Percentiles rank a stretch among this genome's conserved stretches.
phyloP scores from a whole-genome alignment of 2,888 invertebrate genomes.

The Cheilosia urbana region DNA sequence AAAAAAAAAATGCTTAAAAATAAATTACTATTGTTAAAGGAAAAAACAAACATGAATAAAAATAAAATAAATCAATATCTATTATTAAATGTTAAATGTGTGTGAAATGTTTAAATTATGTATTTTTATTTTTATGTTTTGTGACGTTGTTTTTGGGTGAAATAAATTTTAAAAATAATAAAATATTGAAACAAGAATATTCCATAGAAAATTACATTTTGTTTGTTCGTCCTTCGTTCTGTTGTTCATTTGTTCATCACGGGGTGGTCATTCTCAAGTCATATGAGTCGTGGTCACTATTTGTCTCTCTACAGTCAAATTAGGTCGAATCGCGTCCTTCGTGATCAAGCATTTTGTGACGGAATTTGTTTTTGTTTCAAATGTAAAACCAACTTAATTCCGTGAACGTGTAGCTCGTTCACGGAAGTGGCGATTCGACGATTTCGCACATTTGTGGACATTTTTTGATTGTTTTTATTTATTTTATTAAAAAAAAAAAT shows the following conservation, averaged over 20 bases:
- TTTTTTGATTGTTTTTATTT: no score
- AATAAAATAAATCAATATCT: constrained; percentile 49
- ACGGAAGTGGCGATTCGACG: no score
- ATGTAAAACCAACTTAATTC: no score
- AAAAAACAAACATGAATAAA: constrained; percentile 43
- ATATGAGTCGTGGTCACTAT: background rate
- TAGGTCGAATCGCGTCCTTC: no score
- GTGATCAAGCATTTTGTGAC: no score
- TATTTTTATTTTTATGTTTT: constrained; percentile 22
- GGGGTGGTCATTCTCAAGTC: background rate
- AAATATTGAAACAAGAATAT: background rate
- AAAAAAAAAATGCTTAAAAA: constrained; percentile 30
- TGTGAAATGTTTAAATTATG: constrained; percentile 33
- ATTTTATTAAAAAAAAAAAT: no score
- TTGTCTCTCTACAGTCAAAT: no score
- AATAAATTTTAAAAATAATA: constrained; percentile 9
- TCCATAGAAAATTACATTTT: background rate
- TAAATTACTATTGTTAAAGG: constrained; percentile 46
- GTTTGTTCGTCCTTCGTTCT: background rate
- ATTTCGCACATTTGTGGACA: no score
- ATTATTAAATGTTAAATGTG: constrained; percentile 69
- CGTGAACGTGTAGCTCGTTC: no score
- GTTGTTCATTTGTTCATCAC: background rate
- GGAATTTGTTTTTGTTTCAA: no score
- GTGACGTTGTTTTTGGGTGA: constrained; percentile 15